phyloP scores from a whole-genome alignment of 2,113 vertebrate species.

The Silurus meridionalis region DNA sequence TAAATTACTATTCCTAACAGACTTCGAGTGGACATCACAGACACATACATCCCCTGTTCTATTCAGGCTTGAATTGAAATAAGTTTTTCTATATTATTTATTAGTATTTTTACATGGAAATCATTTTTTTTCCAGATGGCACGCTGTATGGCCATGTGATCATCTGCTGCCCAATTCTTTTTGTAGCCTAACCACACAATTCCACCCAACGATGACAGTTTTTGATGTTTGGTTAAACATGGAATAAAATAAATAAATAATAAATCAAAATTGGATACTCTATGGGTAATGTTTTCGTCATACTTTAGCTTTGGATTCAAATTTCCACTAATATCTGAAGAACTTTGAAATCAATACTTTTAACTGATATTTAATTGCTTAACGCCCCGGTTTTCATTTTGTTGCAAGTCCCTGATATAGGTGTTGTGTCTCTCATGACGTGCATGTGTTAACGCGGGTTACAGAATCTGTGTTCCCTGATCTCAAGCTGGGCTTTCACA shows the following conservation, averaged over 20 bases:
- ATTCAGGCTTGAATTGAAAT: not conserved
- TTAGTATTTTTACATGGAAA: not conserved
- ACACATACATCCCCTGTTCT: slow-evolving; percentile 5
- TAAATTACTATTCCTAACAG: slow-evolving; percentile 11
- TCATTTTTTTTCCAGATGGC: not conserved
- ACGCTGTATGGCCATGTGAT: not conserved
- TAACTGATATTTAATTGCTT: not conserved
- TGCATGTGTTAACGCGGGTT: not conserved
- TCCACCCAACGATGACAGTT: not conserved
- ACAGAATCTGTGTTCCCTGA: not conserved
- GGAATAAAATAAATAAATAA: not conserved
- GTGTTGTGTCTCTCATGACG: not conserved
- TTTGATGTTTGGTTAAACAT: not conserved
- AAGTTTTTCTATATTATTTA: not conserved
- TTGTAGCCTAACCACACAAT: slow-evolving; percentile 12
- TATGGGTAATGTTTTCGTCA: not conserved
- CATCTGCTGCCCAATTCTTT: not conserved
- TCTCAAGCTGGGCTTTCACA: not conserved
- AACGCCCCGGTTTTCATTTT: not conserved
- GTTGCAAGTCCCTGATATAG: not conserved
- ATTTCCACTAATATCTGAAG: not conserved
- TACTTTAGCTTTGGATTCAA: not conserved
- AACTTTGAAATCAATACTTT: not conserved
- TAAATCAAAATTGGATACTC: not conserved
- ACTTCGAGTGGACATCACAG: slow-evolving; percentile 12